These are phyloP conservation scores for Colletes gigas DNA, from an alignment of 1,140 invertebrate species.

Conservation along the genomic window DNA sequence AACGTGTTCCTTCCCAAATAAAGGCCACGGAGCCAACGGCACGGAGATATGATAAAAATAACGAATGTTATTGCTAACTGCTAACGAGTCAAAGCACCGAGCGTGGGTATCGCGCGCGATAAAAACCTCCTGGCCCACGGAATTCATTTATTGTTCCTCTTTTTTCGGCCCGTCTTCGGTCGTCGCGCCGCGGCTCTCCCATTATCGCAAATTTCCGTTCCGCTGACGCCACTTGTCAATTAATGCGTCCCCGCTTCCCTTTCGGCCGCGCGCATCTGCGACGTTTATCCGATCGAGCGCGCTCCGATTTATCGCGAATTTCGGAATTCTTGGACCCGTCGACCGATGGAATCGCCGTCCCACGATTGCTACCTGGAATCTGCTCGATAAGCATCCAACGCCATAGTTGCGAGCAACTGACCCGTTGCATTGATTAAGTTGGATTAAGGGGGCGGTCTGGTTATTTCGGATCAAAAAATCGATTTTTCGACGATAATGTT, in stretches of 20 bases:
- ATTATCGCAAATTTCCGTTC: slow-evolving; percentile 70
- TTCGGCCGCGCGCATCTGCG: slow-evolving; percentile 20
- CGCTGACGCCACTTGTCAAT: slow-evolving; percentile 71
- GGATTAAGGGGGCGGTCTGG: no score
- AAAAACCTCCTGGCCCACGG: slow-evolving; percentile 67
- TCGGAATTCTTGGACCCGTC: background rate
- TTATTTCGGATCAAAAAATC: no score
- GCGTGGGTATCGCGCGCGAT: slow-evolving; percentile 69
- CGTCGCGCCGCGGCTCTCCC: slow-evolving; percentile 15
- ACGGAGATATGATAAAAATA: slow-evolving; percentile 77
- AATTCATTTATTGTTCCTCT: slow-evolving; percentile 63
- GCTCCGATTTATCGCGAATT: slow-evolving; percentile 46
- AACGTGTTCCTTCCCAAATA: slow-evolving; percentile 76
- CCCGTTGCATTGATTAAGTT: background rate
- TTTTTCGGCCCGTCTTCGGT: background rate
- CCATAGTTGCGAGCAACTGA: background rate
- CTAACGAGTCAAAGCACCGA: slow-evolving; percentile 75
- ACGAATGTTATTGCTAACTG: slow-evolving; percentile 78
- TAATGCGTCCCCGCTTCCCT: slow-evolving; percentile 57
- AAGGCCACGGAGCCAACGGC: slow-evolving; percentile 68
- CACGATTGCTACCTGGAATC: no score
- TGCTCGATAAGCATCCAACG: no score
- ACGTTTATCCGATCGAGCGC: slow-evolving; percentile 37
- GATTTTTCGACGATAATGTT: no score
- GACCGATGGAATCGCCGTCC: no score